A percentile compares a stretch with the other conserved stretches of the same genome.
Evolutionary conservation across 2,888 invertebrate genomes (phyloP).

Genomic region (Pristionchus arcanus): DNA sequence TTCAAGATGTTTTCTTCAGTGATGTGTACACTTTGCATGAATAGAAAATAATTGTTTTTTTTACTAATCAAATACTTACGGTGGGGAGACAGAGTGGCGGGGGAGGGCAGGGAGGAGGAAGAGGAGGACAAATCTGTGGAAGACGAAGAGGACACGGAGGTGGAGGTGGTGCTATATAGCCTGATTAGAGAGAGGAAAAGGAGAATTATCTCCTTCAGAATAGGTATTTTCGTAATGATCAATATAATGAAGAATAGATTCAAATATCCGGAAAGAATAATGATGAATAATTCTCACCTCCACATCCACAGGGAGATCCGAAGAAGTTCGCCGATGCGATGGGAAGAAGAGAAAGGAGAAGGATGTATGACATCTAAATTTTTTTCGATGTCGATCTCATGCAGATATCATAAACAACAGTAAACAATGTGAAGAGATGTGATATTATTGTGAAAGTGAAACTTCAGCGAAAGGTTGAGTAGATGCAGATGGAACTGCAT

Average conservation of each 20-base stretch:
- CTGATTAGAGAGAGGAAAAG: not conserved
- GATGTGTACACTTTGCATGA: too few relatives aligned
- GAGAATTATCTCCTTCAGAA: not conserved
- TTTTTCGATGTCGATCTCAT: not conserved
- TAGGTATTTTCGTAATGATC: not conserved
- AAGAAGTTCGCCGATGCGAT: slow-evolving; percentile 58
- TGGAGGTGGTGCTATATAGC: slow-evolving; percentile 60
- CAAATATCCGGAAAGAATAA: too few relatives aligned
- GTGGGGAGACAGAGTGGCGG: slow-evolving; percentile 72
- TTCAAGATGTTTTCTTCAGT: not conserved
- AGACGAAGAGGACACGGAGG: slow-evolving; percentile 63
- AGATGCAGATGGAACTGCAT: not conserved
- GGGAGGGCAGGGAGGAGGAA: slow-evolving; percentile 74
- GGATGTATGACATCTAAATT: slow-evolving; percentile 26
- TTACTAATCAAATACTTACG: too few relatives aligned
- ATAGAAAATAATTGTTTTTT: too few relatives aligned
- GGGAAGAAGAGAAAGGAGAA: slow-evolving; percentile 59
- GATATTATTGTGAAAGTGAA: not conserved
- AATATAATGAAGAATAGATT: too few relatives aligned
- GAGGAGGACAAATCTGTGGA: slow-evolving; percentile 64
- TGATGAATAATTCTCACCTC: slow-evolving; percentile 16
- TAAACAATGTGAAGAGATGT: not conserved
- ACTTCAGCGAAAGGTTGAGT: not conserved
- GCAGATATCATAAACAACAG: not conserved
- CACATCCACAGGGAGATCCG: slow-evolving; percentile 60